Conservation (phyloP, 2,113 vertebrate species). For the Elgaria multicarinata region DNA sequence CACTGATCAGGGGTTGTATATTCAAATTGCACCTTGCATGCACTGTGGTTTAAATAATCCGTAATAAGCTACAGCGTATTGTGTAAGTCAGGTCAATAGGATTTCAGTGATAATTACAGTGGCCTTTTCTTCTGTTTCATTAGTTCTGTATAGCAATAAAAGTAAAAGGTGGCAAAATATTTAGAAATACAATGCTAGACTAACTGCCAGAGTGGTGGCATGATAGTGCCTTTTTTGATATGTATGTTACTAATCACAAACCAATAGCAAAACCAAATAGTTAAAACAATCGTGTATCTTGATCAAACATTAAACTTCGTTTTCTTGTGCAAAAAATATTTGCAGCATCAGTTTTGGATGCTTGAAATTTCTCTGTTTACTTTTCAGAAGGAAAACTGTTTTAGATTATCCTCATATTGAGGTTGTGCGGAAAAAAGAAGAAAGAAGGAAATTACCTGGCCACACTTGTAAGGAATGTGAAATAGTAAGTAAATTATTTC, state of each 20-base stretch:
- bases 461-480: slow-evolving; percentile 98
- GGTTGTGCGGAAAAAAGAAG: slow-evolving; percentile 95
- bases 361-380: neutral
- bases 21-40: no score
- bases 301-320: neutral
- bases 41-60: no score
- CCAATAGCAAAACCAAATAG: neutral
- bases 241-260: neutral
- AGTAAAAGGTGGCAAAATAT: slow-evolving; percentile 1
- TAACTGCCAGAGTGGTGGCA: neutral
- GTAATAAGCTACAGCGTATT: no score
- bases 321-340: neutral
- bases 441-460: slow-evolving; percentile 91
- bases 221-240: neutral
- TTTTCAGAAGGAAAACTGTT: slow-evolving; percentile 74
- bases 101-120: neutral
- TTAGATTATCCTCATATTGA: slow-evolving; percentile 88
- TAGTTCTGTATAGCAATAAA: neutral
- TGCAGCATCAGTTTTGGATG: neutral
- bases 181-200: neutral
- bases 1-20: no score
- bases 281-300: neutral
- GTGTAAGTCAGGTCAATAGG: neutral
- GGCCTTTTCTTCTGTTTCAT: neutral
- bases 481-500: slow-evolving; percentile 81